Percentiles rank a stretch among this genome's conserved stretches.
These are phyloP conservation scores for Macrobrachium nipponense DNA, from an alignment of 1,140 invertebrate genomes.

Conservation along the genomic window DNA sequence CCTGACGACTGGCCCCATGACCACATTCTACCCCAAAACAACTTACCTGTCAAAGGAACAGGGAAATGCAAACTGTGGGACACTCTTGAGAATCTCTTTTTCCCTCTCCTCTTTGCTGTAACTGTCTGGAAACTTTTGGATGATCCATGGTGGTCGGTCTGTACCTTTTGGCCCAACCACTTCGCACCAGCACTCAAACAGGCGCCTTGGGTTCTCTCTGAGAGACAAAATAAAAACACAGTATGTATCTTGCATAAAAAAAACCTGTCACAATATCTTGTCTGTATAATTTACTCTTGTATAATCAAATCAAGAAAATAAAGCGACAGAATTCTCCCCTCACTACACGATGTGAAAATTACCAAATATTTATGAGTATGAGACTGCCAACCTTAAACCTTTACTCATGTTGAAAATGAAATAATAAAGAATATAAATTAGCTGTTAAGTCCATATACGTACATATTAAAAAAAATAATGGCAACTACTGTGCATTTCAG, in stretches of 20 bases:
- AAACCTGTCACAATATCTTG: not conserved
- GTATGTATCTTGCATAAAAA: not conserved
- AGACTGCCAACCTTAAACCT: no score
- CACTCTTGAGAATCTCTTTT: constrained; percentile 81
- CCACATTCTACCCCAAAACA: constrained; percentile 3
- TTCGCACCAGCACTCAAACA: constrained; percentile 54
- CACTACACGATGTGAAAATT: no score
- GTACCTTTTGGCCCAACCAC: constrained; percentile 41
- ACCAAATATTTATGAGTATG: no score
- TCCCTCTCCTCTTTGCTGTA: constrained; percentile 82
- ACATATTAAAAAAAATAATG: no score
- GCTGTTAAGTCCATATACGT: no score
- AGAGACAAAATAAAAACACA: not conserved
- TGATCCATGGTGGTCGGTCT: constrained; percentile 74
- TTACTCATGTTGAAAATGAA: no score
- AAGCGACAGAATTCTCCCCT: no score
- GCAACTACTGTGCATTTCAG: no score
- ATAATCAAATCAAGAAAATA: not conserved
- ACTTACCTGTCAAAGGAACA: constrained; percentile 83
- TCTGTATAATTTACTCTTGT: not conserved
- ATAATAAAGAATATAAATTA: no score
- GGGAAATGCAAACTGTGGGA: constrained; percentile 88
- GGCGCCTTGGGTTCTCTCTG: constrained; percentile 52
- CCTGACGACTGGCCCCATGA: not conserved
- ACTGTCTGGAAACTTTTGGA: constrained; percentile 81